Evolutionary conservation across 2,113 vertebrate species (phyloP).

Genomic region (Pithys albifrons): DNA sequence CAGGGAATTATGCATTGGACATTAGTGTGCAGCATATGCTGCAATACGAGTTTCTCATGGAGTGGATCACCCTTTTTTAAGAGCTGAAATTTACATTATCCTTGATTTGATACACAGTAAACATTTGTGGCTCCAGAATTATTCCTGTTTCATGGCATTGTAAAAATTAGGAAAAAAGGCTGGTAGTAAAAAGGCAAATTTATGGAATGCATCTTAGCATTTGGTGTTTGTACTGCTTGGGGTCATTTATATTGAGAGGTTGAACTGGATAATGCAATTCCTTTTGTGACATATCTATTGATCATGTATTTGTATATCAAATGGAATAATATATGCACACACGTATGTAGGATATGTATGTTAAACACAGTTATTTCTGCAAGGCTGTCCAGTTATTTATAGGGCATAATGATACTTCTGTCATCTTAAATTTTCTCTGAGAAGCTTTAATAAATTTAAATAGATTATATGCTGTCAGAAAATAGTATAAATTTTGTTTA

Average conservation of each 20-base stretch:
- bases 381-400: conserved; percentile 63
- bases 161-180: conserved; percentile 26
- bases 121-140: not conserved
- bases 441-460: conserved; percentile 78
- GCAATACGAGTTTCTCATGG: not conserved
- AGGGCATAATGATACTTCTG: conserved; percentile 68
- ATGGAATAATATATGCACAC: conserved; percentile 6
- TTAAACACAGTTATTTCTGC: conserved; percentile 38
- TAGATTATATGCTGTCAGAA: conserved; percentile 80
- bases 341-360: conserved; percentile 14
- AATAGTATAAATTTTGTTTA: conserved; percentile 85
- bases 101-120: conserved; percentile 17
- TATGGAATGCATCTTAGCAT: not conserved
- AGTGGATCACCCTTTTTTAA: conserved; percentile 36
- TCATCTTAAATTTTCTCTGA: conserved; percentile 73
- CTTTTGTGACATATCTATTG: conserved; percentile 15
- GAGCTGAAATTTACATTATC: conserved; percentile 35
- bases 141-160: not conserved
- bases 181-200: not conserved
- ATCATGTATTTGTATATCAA: not conserved
- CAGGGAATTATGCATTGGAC: conserved; percentile 5
- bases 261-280: not conserved
- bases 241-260: conserved; percentile 13
- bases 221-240: not conserved
- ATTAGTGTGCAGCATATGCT: not conserved